Evolutionary conservation across 53 echinoderm and acorn worm species (phyloP), one percentile per base, ranked within the genome.

Genomic region (Holothuria scabra): DNA sequence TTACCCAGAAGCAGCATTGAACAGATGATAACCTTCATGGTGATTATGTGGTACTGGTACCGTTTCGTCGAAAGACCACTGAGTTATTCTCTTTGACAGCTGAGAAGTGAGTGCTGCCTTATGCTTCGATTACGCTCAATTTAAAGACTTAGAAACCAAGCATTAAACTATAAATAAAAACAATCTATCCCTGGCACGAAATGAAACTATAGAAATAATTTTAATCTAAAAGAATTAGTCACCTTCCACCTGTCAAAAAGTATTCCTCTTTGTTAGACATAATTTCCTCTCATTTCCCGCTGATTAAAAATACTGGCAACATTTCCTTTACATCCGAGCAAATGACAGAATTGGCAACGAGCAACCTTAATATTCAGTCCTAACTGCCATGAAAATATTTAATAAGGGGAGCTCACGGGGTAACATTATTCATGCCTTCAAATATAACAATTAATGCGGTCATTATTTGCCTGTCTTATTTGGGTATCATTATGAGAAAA

Each of bases 231-330:
- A 30, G 20, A 37, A 33, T 69, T 69, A 69, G 69, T 69, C 69
- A 69, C 31, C 69, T 32, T 69, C 38, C 38, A 69, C 38, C 69
- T 69, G 69, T 69, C 69, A 69, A 12, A 37, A 34, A 30, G 35
- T 41, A 69, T 38, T 41, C 69, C 38, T 69, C 69, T 69, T 69
- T 18, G 7, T 38, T 69, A 41, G 35, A 69, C 3, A 69, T 69
- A 19, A 69, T 69, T 69, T 69, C 69, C 69, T 69, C 69, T 69
- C 34, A 69, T 69, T 69, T 69, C 69, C 69, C 4, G 22, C 12
- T 30, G 69, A 69, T 69, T 69, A 69, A 69, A 69, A 69, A 69
- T 69, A 69, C 69, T 69, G 69, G 69, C 69, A 69, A 69, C 69
- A 21, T 69, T 69, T 69, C 69, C 69, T 41, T 69, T 69, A 38